Conservation (phyloP, 2,888 invertebrate genomes). For the Tiliacea citrago region DNA sequence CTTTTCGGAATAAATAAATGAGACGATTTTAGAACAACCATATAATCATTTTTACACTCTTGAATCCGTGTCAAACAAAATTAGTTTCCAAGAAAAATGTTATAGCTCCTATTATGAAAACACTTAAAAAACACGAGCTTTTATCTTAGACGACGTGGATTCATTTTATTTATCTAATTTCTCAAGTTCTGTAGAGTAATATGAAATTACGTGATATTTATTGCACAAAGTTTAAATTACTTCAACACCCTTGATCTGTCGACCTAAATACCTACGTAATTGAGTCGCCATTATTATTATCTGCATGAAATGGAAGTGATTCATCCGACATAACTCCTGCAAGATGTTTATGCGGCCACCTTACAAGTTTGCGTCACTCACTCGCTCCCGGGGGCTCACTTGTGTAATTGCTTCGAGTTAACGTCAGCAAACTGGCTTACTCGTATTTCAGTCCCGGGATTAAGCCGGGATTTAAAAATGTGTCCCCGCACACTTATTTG, state of each 20-base stretch:
- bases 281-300: slow-evolving; percentile 8
- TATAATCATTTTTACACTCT: neutral
- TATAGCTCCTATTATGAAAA: neutral
- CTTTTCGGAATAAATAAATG: neutral
- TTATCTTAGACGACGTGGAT: too few species aligned
- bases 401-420: slow-evolving; percentile 70
- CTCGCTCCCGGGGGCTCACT: slow-evolving; percentile 50
- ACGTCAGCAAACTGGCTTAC: slow-evolving; percentile 50
- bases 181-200: neutral
- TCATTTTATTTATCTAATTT: neutral
- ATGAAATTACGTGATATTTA: neutral
- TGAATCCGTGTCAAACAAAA: neutral
- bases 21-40: slow-evolving; percentile 8
- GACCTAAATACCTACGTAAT: neutral
- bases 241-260: neutral
- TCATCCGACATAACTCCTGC: slow-evolving; percentile 4
- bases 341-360: slow-evolving; percentile 30
- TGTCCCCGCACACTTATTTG: slow-evolving; percentile 19
- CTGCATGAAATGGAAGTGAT: neutral
- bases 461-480: slow-evolving; percentile 34
- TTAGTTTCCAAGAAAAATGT: neutral
- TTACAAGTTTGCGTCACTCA: slow-evolving; percentile 65
- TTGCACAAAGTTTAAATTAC: neutral
- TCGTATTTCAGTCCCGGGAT: slow-evolving; percentile 46
- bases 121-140: neutral